Base-by-base conservation (phyloP, 2,888 invertebrate species). In the Calliscelio sp. region DNA sequence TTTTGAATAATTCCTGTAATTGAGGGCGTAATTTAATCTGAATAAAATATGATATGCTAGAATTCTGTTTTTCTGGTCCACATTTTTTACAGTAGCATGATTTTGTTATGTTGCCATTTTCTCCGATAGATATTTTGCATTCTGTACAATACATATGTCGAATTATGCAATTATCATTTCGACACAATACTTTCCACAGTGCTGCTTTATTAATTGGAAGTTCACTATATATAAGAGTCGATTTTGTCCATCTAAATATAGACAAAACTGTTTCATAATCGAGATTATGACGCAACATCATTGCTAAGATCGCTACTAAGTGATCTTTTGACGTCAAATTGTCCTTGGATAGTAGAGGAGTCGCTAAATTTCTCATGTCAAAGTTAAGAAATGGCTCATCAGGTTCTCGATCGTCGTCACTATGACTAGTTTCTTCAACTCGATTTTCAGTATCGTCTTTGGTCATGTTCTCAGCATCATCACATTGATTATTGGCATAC, bases 11-110 rank as follows among this genome's bases (percentile, higher is more conserved):
- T 0, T 20, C 16, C 22, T 66, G 0, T 1, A 66, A 2, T 66
- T 66, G 66, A 14, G 66, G 66, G 8, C 11, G 32, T 35, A 66
- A 22, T 66, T 66, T 51, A 28, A 66, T n/a, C 46, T 66, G 66
- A 7, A 66, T 2, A 35, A 66, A 66, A 35, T 66, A 66, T 16
- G 41, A 28, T 28, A 25, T 2, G 28, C 7, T 49, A 3, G 65
- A 65, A 32, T 65, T 49, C 14, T 65, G 11, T 20, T 65, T 49
- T 49, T 4, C 35, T 25, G 61, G 41, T 7, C 65, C 65, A 32
- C n/a, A 65, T 11, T 20, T 44, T 32, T 6, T 32, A 49, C 65
- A 65, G 7, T 28, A 1, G 16, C 46, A 22, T 5, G 25, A 8
- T 63, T 63, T n/a, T 16, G 11, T 35, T 32, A 49, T 16, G 10